Conservation (phyloP, 2,888 invertebrate species). For the Taenaris catops region DNA sequence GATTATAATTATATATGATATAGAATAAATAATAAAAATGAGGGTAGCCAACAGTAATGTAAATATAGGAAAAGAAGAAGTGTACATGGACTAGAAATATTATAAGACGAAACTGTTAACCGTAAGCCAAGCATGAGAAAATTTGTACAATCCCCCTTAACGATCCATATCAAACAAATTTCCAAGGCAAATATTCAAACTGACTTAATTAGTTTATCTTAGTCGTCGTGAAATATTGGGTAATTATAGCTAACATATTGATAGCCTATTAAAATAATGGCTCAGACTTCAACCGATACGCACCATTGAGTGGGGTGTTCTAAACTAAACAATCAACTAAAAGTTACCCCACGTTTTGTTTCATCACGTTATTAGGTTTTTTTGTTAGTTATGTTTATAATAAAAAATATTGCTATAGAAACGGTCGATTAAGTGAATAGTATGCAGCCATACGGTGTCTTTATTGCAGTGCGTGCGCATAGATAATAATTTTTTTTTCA, state of each 20-base stretch:
- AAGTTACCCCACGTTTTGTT: slow-evolving; percentile 45
- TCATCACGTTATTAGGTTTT: too few relatives aligned
- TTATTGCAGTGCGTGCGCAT: too few relatives aligned
- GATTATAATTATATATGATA: too few relatives aligned
- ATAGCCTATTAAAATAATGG: slow-evolving; percentile 70
- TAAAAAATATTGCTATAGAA: too few relatives aligned
- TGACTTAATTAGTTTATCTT: slow-evolving; percentile 67
- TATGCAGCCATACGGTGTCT: too few relatives aligned
- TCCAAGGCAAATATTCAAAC: slow-evolving; percentile 68
- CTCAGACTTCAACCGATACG: slow-evolving; percentile 54
- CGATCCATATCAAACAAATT: slow-evolving; percentile 64
- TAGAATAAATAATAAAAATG: too few relatives aligned
- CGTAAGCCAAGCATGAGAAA: slow-evolving; percentile 22
- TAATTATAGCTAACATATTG: slow-evolving; percentile 62
- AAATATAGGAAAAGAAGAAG: too few relatives aligned
- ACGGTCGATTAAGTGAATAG: too few relatives aligned
- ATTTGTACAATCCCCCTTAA: slow-evolving; percentile 51
- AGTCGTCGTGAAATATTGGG: slow-evolving; percentile 51
- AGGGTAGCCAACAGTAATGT: too few relatives aligned
- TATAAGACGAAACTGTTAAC: slow-evolving; percentile 12
- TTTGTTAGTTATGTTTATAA: too few relatives aligned
- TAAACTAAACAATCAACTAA: slow-evolving; percentile 29
- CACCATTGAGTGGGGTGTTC: slow-evolving; percentile 52
- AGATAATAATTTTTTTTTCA: too few relatives aligned
- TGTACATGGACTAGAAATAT: not conserved